Evolutionary conservation across 2,797 vertebrate species (phyloP), one percentile per base, ranked within the genome.

Genomic region (Lophius americanus): DNA sequence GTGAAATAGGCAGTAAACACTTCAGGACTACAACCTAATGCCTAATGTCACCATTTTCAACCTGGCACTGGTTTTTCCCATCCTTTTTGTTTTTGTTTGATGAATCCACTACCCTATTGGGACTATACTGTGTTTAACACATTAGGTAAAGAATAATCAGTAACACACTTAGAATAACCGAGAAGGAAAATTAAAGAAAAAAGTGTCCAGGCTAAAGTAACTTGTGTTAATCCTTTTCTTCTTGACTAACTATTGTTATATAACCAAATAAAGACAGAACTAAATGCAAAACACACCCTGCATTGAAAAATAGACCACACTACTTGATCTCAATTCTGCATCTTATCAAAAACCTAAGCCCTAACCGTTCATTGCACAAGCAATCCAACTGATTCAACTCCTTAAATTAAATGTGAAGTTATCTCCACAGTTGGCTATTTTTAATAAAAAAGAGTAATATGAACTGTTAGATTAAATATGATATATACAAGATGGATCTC

Each of bases 1-100:
- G 73, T 67, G 52, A 68, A 70, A 72, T 63, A 68, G 65, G 56
- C 49, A 50, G 50, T 50, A 60, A 60, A 80, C 60, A 63, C 48
- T 78, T 57, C 5, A 58, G 32, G 14, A 43, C 32, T 70, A 2
- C 14, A 69, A 74, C 48, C 58, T 67, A 42, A 58, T 67, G 70
- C 48, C 44, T 69, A 51, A 70, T 62, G 55, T 60, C 54, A 50
- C 5, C 48, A 54, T 70, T 76, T 69, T 64, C 51, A 41, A 23
- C 14, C 60, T 69, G 64, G 68, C 55, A 65, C 9, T 38, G 50
- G 2, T 56, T 56, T 55, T 14, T 59, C 55, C 61, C 63, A 73
- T 73, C 65, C 59, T 65, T 64, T 64, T 75, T 44, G 58, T 48
- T 60, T 33, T 9, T 36, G 37, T 32, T 52, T 44, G 51, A 8